phyloP scores from a whole-genome alignment of 2,888 invertebrate genomes.

The Euplexia lucipara region DNA sequence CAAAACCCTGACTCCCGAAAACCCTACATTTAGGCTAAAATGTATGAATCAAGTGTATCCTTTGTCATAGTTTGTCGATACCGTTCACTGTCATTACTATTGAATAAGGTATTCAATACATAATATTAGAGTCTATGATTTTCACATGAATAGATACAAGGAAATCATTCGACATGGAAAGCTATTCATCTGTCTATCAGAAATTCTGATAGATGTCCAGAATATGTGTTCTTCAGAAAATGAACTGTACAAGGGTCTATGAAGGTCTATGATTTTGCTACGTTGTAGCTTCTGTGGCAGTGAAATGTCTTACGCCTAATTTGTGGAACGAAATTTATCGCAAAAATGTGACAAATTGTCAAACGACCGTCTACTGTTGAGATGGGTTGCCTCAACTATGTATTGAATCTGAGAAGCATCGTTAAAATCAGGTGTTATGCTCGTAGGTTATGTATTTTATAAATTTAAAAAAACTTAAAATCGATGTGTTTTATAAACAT shows the following conservation, averaged over 20 bases:
- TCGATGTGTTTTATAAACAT: no score
- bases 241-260: background rate
- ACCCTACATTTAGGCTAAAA: background rate
- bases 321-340: no score
- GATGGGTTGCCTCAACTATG: no score
- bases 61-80: constrained; percentile 11
- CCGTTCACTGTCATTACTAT: background rate
- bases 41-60: constrained; percentile 3
- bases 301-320: background rate
- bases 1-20: constrained; percentile 1
- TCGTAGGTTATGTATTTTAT: no score
- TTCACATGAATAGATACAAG: constrained; percentile 6
- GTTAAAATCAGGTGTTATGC: no score
- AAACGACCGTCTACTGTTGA: no score
- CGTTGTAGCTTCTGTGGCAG: constrained; percentile 6
- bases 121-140: background rate
- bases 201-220: no score
- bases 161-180: constrained; percentile 6
- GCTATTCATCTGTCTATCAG: background rate
- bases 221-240: background rate
- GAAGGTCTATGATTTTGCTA: constrained; percentile 17
- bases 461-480: no score
- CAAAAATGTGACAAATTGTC: no score
- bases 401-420: no score
- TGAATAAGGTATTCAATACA: background rate